A percentile compares a stretch with the other conserved stretches of the same genome.
Conservation (phyloP, 1,140 invertebrate genomes). For the Conopomorpha cramerella region DNA sequence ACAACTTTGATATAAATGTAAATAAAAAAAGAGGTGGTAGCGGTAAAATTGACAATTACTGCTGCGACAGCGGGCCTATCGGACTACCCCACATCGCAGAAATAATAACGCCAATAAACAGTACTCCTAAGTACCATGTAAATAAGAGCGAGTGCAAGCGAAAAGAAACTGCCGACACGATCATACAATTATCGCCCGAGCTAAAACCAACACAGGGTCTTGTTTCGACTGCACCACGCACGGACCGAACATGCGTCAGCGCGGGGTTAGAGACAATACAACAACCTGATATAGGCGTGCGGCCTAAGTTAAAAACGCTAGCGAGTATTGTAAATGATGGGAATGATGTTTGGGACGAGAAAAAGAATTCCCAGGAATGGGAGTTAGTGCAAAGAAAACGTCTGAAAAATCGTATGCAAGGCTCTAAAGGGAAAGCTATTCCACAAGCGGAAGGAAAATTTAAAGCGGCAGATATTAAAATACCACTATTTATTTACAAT, state of each 20-base stretch:
- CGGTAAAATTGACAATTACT: neutral
- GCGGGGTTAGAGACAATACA: neutral
- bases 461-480: conserved; percentile 1
- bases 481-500: conserved; percentile 1
- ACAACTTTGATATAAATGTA: conserved; percentile 1
- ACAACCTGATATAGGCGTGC: neutral
- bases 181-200: neutral
- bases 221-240: neutral
- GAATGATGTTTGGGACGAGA: neutral
- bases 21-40: neutral
- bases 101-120: neutral
- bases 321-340: neutral
- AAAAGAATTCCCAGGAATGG: neutral
- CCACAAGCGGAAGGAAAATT: neutral
- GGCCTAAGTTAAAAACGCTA: neutral
- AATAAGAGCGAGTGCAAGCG: neutral
- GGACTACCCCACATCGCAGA: neutral
- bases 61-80: neutral
- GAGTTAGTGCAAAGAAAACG: neutral
- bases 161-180: neutral
- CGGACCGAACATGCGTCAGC: neutral
- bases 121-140: neutral
- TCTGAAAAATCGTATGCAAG: neutral
- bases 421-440: neutral
- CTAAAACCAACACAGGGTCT: neutral